Evolutionary conservation across 37 sponge, comb jelly and placozoan genomes (phyloP).

Genomic region (Petrosia ficiformis): DNA sequence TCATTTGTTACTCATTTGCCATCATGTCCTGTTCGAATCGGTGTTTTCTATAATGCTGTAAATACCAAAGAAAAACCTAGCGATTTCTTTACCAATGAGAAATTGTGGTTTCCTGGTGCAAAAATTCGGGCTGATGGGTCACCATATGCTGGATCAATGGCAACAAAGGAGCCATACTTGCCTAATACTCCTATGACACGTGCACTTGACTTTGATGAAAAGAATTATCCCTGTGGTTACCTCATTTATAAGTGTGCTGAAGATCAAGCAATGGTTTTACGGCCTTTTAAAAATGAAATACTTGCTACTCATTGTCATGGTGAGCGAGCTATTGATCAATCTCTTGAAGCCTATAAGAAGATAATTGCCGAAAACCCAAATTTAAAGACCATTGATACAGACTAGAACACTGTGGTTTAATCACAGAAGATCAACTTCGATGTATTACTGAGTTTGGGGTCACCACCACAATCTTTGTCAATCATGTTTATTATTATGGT

Average conservation of each 20-base stretch:
- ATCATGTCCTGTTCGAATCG: conserved; percentile 4
- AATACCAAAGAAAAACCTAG: background rate
- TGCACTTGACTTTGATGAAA: conserved; percentile 14
- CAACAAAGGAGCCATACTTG: conserved; percentile 41
- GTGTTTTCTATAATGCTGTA: background rate
- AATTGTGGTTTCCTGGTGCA: conserved; percentile 44
- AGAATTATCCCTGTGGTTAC: background rate
- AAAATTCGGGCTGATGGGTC: conserved; percentile 67
- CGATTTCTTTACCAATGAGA: background rate
- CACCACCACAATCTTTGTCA: conserved; percentile 19
- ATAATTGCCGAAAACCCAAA: conserved; percentile 1
- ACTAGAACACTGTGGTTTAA: conserved; percentile 17
- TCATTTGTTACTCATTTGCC: background rate
- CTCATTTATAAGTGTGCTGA: background rate
- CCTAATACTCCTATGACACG: conserved; percentile 29
- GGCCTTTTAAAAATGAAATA: background rate
- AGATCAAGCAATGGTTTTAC: too few species aligned
- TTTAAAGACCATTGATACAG: conserved; percentile 8
- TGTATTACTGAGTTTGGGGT: background rate
- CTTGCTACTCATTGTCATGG: conserved; percentile 29
- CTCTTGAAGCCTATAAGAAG: conserved; percentile 3
- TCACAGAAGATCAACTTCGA: conserved; percentile 2
- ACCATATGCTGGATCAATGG: conserved; percentile 45
- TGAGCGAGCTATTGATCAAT: conserved; percentile 12
- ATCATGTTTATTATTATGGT: conserved; percentile 25